Base-by-base conservation (phyloP, 2,797 vertebrate species). In the Rhyacichthys aspro region DNA sequence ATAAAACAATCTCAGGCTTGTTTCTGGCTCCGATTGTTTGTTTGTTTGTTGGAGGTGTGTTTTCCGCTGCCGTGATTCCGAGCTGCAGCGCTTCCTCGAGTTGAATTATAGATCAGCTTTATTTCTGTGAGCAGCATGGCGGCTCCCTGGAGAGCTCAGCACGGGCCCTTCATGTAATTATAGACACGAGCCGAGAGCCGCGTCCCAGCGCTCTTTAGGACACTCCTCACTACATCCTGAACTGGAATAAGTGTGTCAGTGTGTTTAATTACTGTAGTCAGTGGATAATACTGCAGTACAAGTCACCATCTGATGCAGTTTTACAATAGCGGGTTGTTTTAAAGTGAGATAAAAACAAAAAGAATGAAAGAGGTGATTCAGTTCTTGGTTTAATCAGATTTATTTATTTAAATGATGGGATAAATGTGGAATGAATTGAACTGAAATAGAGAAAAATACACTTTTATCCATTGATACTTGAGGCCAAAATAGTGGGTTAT, bases 91-190 rank as follows among this genome's bases (percentile, higher is more conserved):
- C 53, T 63, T 55, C 55, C 37, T 38, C 15, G 23, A 66, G 56
- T 14, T 87, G 69, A 84, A 85, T 86, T 86, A 85, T 86, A 76
- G 37, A 88, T 85, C 55, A 67, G 37, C 67, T 83, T 84, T 82
- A 76, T 81, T 80, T 76, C 60, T 68, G 82, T 73, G 73, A 63
- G 79, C 71, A 63, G 47, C 59, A 11, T 52, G 41, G 69, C 33
- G 36, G 47, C 32, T 47, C 70, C 67, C 52, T 3, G 6, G 67
- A 18, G 81, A 65, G 44, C 76, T 6, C 82, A 72, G 64, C 79
- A 49, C 44, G 57, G 43, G 7, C 14, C 55, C 47, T 6, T 3
- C 58, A n/a, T 70, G 61, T 61, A 42, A 57, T 70, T 43, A 73
- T 23, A 55, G 16, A 44, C 66, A 14, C n/a, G 15, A 1, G 36